phyloP scores from a whole-genome alignment of 2,888 invertebrate genomes.

The Plagodis pulveraria region DNA sequence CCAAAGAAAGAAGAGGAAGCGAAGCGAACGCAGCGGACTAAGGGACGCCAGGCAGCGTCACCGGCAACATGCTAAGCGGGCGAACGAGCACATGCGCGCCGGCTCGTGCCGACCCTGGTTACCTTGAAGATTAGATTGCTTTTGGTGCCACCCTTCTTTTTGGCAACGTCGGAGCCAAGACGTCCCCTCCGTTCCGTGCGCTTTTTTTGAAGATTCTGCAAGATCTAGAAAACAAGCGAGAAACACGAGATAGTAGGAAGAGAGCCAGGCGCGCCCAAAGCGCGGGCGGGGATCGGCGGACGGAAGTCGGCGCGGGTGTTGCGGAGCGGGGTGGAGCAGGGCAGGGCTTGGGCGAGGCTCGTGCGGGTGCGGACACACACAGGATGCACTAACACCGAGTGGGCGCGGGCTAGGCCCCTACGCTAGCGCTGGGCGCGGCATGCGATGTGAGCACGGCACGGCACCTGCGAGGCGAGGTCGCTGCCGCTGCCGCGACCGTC shows the following conservation, averaged over 20 bases:
- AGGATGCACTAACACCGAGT: conserved; percentile 80
- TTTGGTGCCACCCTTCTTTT: conserved; percentile 97
- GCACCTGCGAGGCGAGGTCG: conserved; percentile 81
- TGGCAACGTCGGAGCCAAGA: conserved; percentile 96
- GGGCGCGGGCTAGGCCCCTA: conserved; percentile 79
- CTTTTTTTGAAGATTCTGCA: conserved; percentile 99
- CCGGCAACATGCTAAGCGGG: conserved; percentile 83
- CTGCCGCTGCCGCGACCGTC: conserved; percentile 70
- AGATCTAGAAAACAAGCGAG: conserved; percentile 98
- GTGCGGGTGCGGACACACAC: conserved; percentile 60
- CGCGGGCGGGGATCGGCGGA: conserved; percentile 67
- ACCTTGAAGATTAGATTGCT: conserved; percentile 99
- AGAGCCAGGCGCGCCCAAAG: conserved; percentile 81
- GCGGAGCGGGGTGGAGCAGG: conserved; percentile 66
- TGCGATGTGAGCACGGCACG: conserved; percentile 42
- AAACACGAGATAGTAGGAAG: conserved; percentile 93
- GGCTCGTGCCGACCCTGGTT: conserved; percentile 89
- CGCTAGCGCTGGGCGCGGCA: conserved; percentile 61
- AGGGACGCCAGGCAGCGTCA: conserved; percentile 77
- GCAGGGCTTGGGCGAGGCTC: conserved; percentile 59
- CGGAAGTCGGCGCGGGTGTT: conserved; percentile 62
- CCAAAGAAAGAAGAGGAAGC: conserved; percentile 80
- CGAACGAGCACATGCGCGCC: conserved; percentile 85
- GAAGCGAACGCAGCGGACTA: conserved; percentile 80
- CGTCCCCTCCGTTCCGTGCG: conserved; percentile 98